These are phyloP conservation scores for Chiloscyllium plagiosum DNA, from an alignment of 2,113 vertebrate species.

Conservation along the genomic window DNA sequence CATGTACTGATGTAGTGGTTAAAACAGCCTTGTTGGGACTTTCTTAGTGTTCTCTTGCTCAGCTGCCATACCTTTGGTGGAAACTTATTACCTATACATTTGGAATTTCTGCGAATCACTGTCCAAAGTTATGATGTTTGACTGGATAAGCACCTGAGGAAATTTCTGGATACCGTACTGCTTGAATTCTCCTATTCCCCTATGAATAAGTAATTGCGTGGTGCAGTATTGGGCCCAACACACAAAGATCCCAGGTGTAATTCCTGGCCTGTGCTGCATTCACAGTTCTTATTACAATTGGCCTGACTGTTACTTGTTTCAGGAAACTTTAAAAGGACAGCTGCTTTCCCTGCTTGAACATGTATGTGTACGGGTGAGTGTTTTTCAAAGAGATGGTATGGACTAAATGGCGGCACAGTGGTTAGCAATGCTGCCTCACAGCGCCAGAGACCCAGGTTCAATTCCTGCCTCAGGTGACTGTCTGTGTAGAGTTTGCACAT, in stretches of 20 bases:
- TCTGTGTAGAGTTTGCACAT: too few relatives aligned
- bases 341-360: not conserved
- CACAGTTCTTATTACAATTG: not conserved
- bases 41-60: not conserved
- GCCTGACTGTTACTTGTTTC: not conserved
- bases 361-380: not conserved
- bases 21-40: not conserved
- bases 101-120: not conserved
- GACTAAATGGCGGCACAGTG: not conserved
- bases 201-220: not conserved
- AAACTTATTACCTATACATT: not conserved
- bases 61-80: not conserved
- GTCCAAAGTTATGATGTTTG: not conserved
- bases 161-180: not conserved
- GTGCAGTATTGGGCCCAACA: not conserved
- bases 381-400: not conserved
- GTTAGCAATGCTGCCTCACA: too few relatives aligned
- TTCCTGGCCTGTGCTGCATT: not conserved
- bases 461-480: too few relatives aligned
- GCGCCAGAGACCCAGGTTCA: too few relatives aligned
- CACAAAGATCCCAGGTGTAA: not conserved
- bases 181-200: not conserved
- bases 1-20: not conserved
- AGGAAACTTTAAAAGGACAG: not conserved
- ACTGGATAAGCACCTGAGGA: not conserved